Evolutionary conservation across 2,797 vertebrate genomes (phyloP), one percentile per base, ranked within the genome.

Genomic region (Malurus leucopterus): DNA sequence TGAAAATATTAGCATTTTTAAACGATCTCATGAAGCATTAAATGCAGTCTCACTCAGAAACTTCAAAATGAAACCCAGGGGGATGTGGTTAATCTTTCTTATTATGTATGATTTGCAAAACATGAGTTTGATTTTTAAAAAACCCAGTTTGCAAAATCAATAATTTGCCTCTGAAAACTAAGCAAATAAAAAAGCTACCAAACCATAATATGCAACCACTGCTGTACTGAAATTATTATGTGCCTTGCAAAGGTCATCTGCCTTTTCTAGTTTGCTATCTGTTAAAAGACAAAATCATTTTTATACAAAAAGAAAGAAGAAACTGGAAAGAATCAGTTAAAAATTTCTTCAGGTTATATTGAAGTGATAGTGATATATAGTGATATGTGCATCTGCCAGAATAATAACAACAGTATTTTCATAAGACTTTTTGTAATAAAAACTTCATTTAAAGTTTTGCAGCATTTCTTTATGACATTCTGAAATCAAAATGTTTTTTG

Each of bases 1-100:
- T 61, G 50, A 90, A 93, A 91, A 84, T 90, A 84, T 51, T 47
- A 67, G 2, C 13, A 54, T 84, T 93, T 92, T 89, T 57, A 51
- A 88, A 54, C 24, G 59, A 19, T 34, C 8, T 79, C 18, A 64
- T 46, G 32, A 67, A 82, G 15, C 30, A 38, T 58, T 94, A 71
- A 79, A 83, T 12, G 16, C 13, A 57, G 32, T 21, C 29, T 82
- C 32, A 74, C 40, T 80, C 40, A 71, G 57, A 84, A 68, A 57
- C 21, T 74, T 91, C 36, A 71, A 70, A 71, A 77, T 47, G 2
- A 83, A 89, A 84, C 51, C 24, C 47, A 86, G 38, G 32, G 3
- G 26, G 16, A 41, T 20, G 10, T 77, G 18, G 16, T 55, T 72
- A 63, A n/a, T 69, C 1, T 86, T 81, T 83, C 49, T 77, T 61